These are phyloP conservation scores for Poeciliopsis prolifica DNA, from an alignment of 2,113 vertebrate species.

Conservation along the genomic window DNA sequence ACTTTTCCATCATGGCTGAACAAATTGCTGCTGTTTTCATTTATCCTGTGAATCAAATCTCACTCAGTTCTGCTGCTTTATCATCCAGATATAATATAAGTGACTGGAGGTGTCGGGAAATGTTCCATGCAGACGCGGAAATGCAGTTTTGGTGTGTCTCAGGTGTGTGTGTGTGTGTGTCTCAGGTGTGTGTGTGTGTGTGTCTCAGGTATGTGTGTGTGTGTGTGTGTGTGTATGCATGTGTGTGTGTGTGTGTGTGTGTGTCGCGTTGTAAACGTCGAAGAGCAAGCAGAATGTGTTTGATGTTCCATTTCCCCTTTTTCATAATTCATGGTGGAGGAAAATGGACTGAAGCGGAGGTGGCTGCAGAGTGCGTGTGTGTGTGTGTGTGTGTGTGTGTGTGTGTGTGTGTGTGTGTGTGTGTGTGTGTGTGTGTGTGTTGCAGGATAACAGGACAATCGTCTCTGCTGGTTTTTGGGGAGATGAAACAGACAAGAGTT, in stretches of 20 bases:
- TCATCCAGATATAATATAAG: slow-evolving; percentile 17
- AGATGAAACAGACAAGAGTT: slow-evolving; percentile 76
- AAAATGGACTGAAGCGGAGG: slow-evolving; percentile 63
- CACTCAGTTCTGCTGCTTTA: slow-evolving; percentile 16
- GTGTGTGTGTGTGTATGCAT: neutral
- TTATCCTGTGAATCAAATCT: too few species aligned
- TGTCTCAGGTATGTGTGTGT: slow-evolving; percentile 8
- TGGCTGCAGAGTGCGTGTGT: slow-evolving; percentile 19
- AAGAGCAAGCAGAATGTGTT: slow-evolving; percentile 55
- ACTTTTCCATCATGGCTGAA: neutral
- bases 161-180: too few species aligned
- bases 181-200: too few species aligned
- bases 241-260: slow-evolving; percentile 24
- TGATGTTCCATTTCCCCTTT: slow-evolving; percentile 71
- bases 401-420: slow-evolving; percentile 14
- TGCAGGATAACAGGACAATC: slow-evolving; percentile 55
- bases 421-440: slow-evolving; percentile 38
- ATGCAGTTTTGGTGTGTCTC: neutral
- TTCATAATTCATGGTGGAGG: slow-evolving; percentile 72
- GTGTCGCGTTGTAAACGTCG: slow-evolving; percentile 31
- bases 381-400: neutral
- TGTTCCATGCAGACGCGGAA: neutral
- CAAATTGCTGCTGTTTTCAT: neutral
- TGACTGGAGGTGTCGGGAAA: slow-evolving; percentile 9
- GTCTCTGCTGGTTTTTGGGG: slow-evolving; percentile 36